Evolutionary conservation across 23 tunicate genomes (phyloP).

Genomic region (Ascidia mentula): DNA sequence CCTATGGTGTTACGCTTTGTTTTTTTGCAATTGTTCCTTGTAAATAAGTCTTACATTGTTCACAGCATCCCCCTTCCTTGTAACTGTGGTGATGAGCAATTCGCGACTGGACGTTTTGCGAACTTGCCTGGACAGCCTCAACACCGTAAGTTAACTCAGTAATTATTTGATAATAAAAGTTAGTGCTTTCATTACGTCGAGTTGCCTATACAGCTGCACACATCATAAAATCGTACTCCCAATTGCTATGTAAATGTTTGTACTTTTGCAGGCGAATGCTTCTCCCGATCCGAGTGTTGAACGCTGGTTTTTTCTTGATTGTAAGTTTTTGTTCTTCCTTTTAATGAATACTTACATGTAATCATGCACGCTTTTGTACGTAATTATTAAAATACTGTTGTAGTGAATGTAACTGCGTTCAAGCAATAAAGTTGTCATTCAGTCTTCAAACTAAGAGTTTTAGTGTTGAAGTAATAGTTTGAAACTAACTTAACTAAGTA

Average conservation of each 20-base stretch:
- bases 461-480: too few relatives aligned
- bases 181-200: too few relatives aligned
- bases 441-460: too few relatives aligned
- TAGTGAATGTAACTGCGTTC: too few relatives aligned
- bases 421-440: too few relatives aligned
- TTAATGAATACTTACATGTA: too few relatives aligned
- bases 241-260: not conserved
- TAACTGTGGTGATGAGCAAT: conserved; percentile 47
- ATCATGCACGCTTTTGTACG: too few relatives aligned
- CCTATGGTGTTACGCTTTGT: too few relatives aligned
- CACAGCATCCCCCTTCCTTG: conserved; percentile 63
- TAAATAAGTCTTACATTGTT: not conserved
- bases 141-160: conserved; percentile 17
- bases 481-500: too few relatives aligned
- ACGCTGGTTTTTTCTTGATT: conserved; percentile 58
- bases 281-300: conserved; percentile 15
- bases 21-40: too few relatives aligned
- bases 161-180: not conserved
- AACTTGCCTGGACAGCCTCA: conserved; percentile 22
- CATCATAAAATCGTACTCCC: not conserved
- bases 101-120: conserved; percentile 44
- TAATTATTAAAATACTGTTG: too few relatives aligned
- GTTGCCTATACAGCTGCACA: too few relatives aligned
- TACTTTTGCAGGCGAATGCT: conserved; percentile 16
- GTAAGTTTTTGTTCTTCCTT: conserved; percentile 21